Base-by-base conservation (phyloP, 2,888 invertebrate genomes). In the Synanthedon tipuliformis region DNA sequence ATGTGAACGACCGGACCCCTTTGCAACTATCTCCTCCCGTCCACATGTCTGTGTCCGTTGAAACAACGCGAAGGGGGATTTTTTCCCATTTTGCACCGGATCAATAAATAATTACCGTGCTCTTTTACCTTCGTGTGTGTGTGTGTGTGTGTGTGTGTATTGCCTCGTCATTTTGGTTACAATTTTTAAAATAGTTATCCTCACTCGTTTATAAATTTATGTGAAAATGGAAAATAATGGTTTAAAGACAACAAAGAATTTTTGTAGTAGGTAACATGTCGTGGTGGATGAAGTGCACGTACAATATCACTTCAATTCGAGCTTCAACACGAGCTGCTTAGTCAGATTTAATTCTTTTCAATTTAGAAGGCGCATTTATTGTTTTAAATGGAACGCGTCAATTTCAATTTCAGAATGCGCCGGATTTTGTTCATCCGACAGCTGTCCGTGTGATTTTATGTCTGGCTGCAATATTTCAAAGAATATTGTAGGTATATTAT, bases 311-410 rank as follows among this genome's bases (percentile, higher is more conserved):
- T 23, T 58, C 64, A 61, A 60, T 66, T 66, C 68, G 59, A n/a
- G n/a, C n/a, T n/a, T n/a, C n/a, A 63, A 61, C 66, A 64, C 65
- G 67, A 65, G 59, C 63, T 59, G 58, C 64, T 73, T 78, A 79
- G 83, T 82, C 75, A 69, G 69, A 74, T 74, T 80, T 73, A 66
- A 81, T 83, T 81, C 76, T 78, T 80, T 76, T 75, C 75, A 81
- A 85, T 82, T 81, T 67, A 63, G 66, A 63, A 65, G 66, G 65
- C 63, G 67, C 70, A 68, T 69, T 69, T 75, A 79, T 81, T 84
- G 80, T 81, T 84, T 82, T 81, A 79, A 85, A 82, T 79, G 77
- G 80, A 78, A 79, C 80, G 76, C 81, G 86, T 85, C 85, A 81
- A 76, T 84, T 79, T 83, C 75, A 85, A 85, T 85, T 81, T 74